phyloP scores from a whole-genome alignment of 2,113 vertebrate genomes.

The Mesoclemmys tuberculata region DNA sequence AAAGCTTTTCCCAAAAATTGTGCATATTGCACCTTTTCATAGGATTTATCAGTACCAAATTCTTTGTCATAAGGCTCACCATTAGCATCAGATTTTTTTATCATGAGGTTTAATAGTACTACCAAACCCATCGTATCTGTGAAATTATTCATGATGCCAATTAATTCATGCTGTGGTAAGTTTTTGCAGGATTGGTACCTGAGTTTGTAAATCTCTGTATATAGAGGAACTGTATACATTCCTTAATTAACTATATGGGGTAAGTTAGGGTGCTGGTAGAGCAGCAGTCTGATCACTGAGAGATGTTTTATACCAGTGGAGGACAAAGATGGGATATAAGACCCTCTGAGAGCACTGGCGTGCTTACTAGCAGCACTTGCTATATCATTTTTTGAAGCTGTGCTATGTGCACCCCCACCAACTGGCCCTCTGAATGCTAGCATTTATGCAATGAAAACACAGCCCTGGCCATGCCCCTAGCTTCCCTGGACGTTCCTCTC shows the following conservation, averaged over 20 bases:
- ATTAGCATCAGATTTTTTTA: too few species aligned
- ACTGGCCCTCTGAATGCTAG: not conserved
- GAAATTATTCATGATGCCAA: not conserved
- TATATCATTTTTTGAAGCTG: not conserved
- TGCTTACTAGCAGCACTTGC: not conserved
- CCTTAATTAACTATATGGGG: not conserved
- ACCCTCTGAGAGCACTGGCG: not conserved
- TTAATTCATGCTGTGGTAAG: not conserved
- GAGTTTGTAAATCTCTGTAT: not conserved
- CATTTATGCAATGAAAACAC: not conserved
- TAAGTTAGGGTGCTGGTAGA: not conserved
- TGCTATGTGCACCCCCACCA: not conserved
- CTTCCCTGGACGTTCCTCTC: not conserved
- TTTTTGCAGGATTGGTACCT: not conserved
- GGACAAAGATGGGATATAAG: not conserved
- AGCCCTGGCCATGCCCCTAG: not conserved
- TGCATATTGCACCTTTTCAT: too few species aligned
- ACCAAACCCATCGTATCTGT: not conserved
- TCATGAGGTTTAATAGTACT: too few species aligned
- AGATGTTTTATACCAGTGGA: not conserved
- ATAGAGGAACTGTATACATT: not conserved
- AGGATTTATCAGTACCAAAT: too few species aligned
- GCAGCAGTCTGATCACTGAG: not conserved
- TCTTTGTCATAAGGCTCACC: too few species aligned
- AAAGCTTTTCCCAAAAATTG: too few species aligned